Conservation (phyloP, 1,140 invertebrate genomes). For the Pteromalus puparum region DNA sequence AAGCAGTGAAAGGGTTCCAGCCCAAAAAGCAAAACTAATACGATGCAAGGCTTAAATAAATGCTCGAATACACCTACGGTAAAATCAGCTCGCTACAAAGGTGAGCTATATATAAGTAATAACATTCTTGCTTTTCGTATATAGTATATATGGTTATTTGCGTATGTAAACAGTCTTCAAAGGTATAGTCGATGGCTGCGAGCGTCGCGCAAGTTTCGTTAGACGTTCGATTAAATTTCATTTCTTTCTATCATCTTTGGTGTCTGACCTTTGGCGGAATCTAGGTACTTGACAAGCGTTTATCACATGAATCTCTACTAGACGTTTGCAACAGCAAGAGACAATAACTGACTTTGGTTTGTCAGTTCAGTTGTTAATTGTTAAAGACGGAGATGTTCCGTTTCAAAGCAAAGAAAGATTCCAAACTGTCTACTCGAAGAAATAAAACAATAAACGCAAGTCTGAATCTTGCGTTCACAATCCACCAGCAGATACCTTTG, state of each 20-base stretch:
- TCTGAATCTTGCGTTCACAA: neutral
- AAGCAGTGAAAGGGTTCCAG: conserved; percentile 76
- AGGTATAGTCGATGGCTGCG: conserved; percentile 64
- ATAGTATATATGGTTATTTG: conserved; percentile 65
- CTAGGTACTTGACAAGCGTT: neutral
- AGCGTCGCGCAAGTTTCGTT: no score
- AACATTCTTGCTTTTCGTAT: conserved; percentile 67
- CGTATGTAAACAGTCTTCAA: conserved; percentile 66
- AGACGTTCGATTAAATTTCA: conserved; percentile 5
- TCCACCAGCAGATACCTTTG: conserved; percentile 69
- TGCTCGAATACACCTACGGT: conserved; percentile 75
- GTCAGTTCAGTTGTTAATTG: neutral
- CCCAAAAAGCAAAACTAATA: conserved; percentile 77
- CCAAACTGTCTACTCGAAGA: neutral
- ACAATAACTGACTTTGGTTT: neutral
- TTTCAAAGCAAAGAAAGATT: neutral
- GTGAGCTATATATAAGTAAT: conserved; percentile 67
- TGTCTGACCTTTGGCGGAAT: neutral
- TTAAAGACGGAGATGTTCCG: neutral
- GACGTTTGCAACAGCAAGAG: neutral
- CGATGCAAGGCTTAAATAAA: conserved; percentile 74
- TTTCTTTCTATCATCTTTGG: conserved; percentile 7
- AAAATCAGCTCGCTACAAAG: conserved; percentile 72
- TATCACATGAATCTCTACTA: neutral
- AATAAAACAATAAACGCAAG: neutral